Base-by-base conservation (phyloP, 2,888 invertebrate genomes). In the Aleiodes leptofemur region DNA sequence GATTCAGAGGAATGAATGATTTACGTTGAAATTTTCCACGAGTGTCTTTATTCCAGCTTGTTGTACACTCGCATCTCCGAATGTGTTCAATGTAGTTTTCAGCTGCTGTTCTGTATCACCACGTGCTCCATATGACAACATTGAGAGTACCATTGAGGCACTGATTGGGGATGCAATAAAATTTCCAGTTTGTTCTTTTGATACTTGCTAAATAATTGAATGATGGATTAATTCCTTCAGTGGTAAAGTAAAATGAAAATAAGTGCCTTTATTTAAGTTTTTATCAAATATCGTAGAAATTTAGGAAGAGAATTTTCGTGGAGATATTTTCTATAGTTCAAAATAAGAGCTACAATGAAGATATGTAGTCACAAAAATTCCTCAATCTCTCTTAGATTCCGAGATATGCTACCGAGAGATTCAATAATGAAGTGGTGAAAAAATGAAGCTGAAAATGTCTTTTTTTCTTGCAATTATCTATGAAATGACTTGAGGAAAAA, bases 131-230 rank as follows among this genome's bases (percentile, higher is more conserved):
- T 77, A 82, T 31, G 84, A 77, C 7, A 83, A 83, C 87, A 90
- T 85, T 23, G 87, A 83, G 23, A 89, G 81, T 23, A 86, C 87
- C 66, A 86, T 71, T 31, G 85, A 83, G 5, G 85, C 86, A 57
- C 90, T 90, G 29, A 90, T 72, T 0, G 90, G 88, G 29, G 90
- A 90, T 6, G 72, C 77, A 66, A 88, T 83, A 3, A 88, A 76
- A 78, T 88, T 88, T 34, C 78, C 80, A 23, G 53, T 7, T 3
- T 74, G 29, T 4, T 61, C 75, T 8, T 78, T 50, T n/a, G 74
- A 77, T 4, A 86, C 64, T 11, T 53, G 53, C 87, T 87, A 53
- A 34, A 81, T 82, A 61, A 16, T 23, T 61, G 14, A 64, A 64
- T 56, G 3, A 56, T 56, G 8, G 11, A 23, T 16, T n/a, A 11